Evolutionary conservation across 2,888 invertebrate species (phyloP).

Genomic region (Drosophila atroscutellata): DNA sequence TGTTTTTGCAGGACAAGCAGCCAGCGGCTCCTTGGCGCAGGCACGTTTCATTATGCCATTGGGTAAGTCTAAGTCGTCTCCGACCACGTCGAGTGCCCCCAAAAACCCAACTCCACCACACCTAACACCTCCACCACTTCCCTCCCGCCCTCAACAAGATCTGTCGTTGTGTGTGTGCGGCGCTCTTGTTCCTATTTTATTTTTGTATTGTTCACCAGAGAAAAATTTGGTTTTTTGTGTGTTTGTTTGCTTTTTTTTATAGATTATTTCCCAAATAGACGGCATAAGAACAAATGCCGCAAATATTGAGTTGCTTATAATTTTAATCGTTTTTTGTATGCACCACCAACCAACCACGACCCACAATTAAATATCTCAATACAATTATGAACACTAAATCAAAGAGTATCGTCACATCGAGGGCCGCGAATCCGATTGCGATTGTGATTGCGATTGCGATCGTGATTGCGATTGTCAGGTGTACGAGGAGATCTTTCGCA

Average conservation of each 20-base stretch:
- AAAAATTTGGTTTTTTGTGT: constrained; percentile 24
- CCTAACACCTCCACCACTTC: neutral
- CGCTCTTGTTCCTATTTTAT: constrained; percentile 25
- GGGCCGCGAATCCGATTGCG: constrained; percentile 69
- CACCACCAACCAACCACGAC: constrained; percentile 10
- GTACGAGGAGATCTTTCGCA: constrained; percentile 67
- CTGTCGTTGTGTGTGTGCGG: neutral
- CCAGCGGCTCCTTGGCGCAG: constrained; percentile 54
- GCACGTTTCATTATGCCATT: constrained; percentile 81
- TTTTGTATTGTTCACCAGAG: constrained; percentile 19
- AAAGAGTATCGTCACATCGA: constrained; percentile 81
- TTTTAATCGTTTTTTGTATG: constrained; percentile 59
- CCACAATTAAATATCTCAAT: constrained; percentile 16
- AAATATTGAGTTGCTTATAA: constrained; percentile 74
- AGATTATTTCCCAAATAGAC: constrained; percentile 83
- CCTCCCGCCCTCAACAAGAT: neutral
- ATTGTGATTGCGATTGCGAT: constrained; percentile 52
- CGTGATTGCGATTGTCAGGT: constrained; percentile 59
- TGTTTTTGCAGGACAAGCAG: constrained; percentile 67
- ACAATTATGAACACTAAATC: constrained; percentile 19
- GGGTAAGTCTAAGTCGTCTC: constrained; percentile 72
- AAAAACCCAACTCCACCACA: neutral
- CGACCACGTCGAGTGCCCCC: neutral
- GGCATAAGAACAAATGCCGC: constrained; percentile 80
- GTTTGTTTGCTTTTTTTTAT: constrained; percentile 60